Evolutionary conservation across 2,797 vertebrate genomes (phyloP), one percentile per base, ranked within the genome.

Genomic region (Poeciliopsis turneri): DNA sequence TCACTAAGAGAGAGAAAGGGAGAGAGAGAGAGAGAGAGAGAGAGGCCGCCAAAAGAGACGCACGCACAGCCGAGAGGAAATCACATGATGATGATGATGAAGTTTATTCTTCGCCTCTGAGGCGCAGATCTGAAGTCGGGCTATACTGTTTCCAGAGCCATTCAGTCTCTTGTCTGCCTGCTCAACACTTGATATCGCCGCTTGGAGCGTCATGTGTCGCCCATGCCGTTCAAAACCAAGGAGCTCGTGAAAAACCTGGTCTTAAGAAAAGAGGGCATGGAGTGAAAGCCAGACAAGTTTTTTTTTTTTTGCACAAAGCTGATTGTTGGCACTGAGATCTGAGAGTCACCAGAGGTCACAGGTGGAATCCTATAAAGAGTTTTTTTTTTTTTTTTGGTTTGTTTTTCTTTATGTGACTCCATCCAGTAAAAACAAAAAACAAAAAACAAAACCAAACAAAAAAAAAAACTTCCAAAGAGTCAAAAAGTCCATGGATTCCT

Each of bases 311-410:
- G 3, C 71, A 43, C 75, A 23, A 57, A 77, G 45, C 30, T 75
- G 72, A 71, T 28, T 23, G 75, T 82, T 88, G 82, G 79, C 88
- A 86, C 70, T 71, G 80, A 84, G 82, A 83, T 85, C n/a, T 33
- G 72, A 39, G 39, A 41, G 39, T 69, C 66, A 69, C 4, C 66
- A 25, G 5, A 43, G 5, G 20, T 36, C 2, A 41, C 66, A 41
- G 66, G 36, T 69, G 66, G 43, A n/a, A 70, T 28, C 68, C 25
- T 70, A 45, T 70, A 4, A 41, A 5, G 33, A 39, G 33, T 23
- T 39, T 68, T 61, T n/a, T 61, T 3, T 16, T n/a, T n/a, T n/a
- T n/a, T n/a, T n/a, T n/a, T n/a, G n/a, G 4, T 36, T 36, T 36
- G 36, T 36, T 36, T 33, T 36, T 5, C 15, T 49, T 12, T 68